These are phyloP conservation scores for Esperia sulphurella DNA, from an alignment of 2,888 invertebrate species.

Conservation along the genomic window DNA sequence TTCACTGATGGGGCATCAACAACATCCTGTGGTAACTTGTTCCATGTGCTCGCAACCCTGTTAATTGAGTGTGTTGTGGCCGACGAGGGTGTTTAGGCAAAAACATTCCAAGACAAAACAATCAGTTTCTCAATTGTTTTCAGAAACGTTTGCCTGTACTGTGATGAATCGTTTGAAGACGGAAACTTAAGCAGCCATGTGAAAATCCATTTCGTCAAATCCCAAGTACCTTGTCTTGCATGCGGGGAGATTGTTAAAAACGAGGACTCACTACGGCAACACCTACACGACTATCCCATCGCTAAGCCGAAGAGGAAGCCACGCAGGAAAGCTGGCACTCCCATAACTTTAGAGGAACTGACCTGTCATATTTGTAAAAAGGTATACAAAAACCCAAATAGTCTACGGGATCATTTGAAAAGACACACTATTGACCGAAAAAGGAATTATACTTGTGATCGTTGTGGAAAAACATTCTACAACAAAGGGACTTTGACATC, in stretches of 20 bases:
- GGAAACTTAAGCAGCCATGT: constrained; percentile 3
- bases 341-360: constrained; percentile 9
- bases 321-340: constrained; percentile 4
- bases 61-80: no score
- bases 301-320: constrained; percentile 7
- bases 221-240: constrained; percentile 1
- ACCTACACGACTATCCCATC: background rate
- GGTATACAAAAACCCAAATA: constrained; percentile 11
- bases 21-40: no score
- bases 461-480: constrained; percentile 68
- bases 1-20: no score
- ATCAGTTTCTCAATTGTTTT: constrained; percentile 9
- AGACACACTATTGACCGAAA: constrained; percentile 74
- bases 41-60: no score
- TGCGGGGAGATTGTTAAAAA: constrained; percentile 9
- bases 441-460: constrained; percentile 63
- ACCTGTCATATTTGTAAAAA: constrained; percentile 14
- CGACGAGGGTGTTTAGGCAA: no score
- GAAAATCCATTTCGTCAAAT: constrained; percentile 3
- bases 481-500: constrained; percentile 67
- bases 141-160: constrained; percentile 28
- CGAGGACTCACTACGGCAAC: constrained; percentile 1
- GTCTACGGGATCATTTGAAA: constrained; percentile 75
- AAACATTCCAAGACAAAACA: no score
- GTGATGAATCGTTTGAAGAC: constrained; percentile 1